Evolutionary conservation across 2,797 vertebrate genomes (phyloP).

Genomic region (Myotis daubentonii): DNA sequence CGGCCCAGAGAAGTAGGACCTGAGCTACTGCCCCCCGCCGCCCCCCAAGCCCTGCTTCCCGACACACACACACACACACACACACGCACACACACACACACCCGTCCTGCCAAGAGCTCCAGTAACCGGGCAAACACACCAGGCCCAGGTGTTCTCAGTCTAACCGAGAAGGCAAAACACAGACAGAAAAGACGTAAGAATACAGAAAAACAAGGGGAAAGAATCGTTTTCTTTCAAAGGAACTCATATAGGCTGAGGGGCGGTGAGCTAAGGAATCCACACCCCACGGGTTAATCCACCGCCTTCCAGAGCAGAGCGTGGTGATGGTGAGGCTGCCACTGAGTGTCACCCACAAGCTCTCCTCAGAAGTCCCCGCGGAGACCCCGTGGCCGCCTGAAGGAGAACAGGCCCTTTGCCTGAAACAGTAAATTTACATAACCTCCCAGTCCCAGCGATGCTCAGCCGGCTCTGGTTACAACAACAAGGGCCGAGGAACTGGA

Average conservation of each 20-base stretch:
- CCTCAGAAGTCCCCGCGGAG: not conserved
- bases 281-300: not conserved
- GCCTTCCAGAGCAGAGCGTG: not conserved
- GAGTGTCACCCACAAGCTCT: not conserved
- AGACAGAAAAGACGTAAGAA: slow-evolving; percentile 38
- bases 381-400: slow-evolving; percentile 45
- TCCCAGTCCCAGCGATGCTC: slow-evolving; percentile 79
- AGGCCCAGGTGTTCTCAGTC: not conserved
- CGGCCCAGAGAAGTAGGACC: not conserved
- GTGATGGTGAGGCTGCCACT: not conserved
- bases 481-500: slow-evolving; percentile 81
- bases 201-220: slow-evolving; percentile 17
- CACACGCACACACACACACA: too few species aligned
- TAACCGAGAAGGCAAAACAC: not conserved
- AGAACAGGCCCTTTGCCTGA: slow-evolving; percentile 77
- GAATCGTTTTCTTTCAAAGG: slow-evolving; percentile 37
- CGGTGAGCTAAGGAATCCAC: slow-evolving; percentile 12
- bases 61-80: too few species aligned
- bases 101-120: not conserved
- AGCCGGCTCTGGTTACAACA: slow-evolving; percentile 84
- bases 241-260: not conserved
- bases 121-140: slow-evolving; percentile 39
- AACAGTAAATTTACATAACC: slow-evolving; percentile 85
- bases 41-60: too few species aligned
- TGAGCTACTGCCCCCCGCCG: not conserved